Base-by-base conservation (phyloP, 2,113 vertebrate species). In the Halcyon malimbica region DNA sequence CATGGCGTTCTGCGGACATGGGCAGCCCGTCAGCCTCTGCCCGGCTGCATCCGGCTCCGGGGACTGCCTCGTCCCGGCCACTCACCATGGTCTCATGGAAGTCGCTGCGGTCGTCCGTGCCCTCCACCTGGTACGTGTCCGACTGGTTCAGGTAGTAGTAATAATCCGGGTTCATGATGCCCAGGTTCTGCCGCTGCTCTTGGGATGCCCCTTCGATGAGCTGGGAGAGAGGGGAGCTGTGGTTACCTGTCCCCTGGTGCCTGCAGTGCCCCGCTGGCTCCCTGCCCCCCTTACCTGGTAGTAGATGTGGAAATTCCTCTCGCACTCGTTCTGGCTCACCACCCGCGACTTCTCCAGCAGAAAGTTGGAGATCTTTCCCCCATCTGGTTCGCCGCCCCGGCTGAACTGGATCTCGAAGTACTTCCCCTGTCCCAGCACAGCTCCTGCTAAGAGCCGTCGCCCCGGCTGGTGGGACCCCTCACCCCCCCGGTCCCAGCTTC, bases 361-460 rank as follows among this genome's bases (percentile, higher is more conserved):
- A 94, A 99, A 99, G 97, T 99, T 99, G 85, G 99, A 99, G 93
- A 99, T 99, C 97, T 99, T 99, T 11, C 99, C 99, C 6, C 99
- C 99, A 0, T 99, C 99, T 0, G 99, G 99, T 82, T 99, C 99
- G 4, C 99, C 99, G 0, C 99, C 99, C 14, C 99, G 98, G 97
- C 99, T 99, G 98, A 99, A 99, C 97, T 99, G 99, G 97, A 99
- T 99, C 97, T 99, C 99, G 33, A 99, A 99, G 96, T 99, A 99
- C 94, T 99, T 99, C 50, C 99, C 99, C 99, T 99, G 97, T 37
- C 13, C 42, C 75, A 0, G 78, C 64, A 91, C 17, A 79, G 44
- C 16, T 62, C 44, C 53, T 0, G 1, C 83, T 95, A 78, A 88
- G 91, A 56, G 60, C n/a, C 1, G 0, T 4, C 17, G 31, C 6